Base-by-base conservation (phyloP, 1,140 invertebrate species). In the Euborellia annulipes region DNA sequence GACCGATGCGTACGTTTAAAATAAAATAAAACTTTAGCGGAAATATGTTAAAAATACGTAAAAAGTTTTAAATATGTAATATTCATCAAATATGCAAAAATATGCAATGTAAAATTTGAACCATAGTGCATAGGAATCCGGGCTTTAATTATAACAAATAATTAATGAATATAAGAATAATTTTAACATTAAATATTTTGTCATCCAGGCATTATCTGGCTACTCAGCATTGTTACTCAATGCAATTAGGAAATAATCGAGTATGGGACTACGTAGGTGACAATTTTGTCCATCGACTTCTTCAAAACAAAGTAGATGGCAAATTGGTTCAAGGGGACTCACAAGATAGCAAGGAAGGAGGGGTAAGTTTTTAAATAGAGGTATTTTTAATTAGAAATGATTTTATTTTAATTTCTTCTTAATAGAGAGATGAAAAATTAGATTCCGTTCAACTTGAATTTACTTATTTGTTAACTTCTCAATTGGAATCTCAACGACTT, bases 201-300 rank as follows among this genome's bases (percentile, higher is more conserved):
- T n/a, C n/a, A n/a, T 66, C 52, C 52, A 81, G 84, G 50, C 96
- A 99, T 66, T 98, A 94, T 65, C 66, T 85, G 40, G 80, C 86
- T 37, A 96, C 95, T 0, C 85, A 91, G 51, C 96, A 99, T 61
- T 96, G 91, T 32, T 99, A 95, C 58, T 87, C 93, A 18, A 78
- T 98, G 72, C 90, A 98, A 60, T 63, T 98, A 23, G 92, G 87
- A 1, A 93, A 88, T 37, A 91, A 95, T 58, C 68, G 89, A 37
- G 96, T 99, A 0, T 99, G 96, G 96, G 96, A 97, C 62, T 98
- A 98, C 65, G 88, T 82, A 48, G 84, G 82, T 56, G 92, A 98
- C 64, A 97, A 95, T 65, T 98, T 96, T 67, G 95, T 98, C 1
- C 93, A 98, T 69, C 73, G 94, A 11, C 64, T 98, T 14, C 74